These are phyloP conservation scores for Macrobrachium rosenbergii DNA, from an alignment of 1,140 invertebrate species.

Conservation along the genomic window DNA sequence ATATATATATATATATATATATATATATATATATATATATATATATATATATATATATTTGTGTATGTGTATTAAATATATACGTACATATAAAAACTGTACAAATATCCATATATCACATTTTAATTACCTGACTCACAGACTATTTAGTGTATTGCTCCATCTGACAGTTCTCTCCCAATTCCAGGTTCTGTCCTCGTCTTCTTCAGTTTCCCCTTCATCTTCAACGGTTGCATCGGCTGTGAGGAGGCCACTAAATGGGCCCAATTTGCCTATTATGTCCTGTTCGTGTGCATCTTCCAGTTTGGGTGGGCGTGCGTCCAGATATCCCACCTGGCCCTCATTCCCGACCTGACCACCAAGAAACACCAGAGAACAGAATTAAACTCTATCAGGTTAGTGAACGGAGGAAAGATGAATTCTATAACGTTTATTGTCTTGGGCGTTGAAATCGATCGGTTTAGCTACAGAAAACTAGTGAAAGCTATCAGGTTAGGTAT, in stretches of 20 bases:
- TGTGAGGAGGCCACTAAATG: constrained; percentile 77
- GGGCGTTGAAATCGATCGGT: too few relatives aligned
- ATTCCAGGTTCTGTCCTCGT: constrained; percentile 80
- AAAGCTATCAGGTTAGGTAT: too few relatives aligned
- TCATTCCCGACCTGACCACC: constrained; percentile 77
- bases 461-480: too few relatives aligned
- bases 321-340: constrained; percentile 93
- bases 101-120: not conserved
- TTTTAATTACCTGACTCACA: not conserved
- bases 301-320: constrained; percentile 97
- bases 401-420: too few relatives aligned
- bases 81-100: not conserved
- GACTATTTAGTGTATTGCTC: too few relatives aligned
- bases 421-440: not conserved
- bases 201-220: constrained; percentile 87
- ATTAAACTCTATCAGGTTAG: constrained; percentile 86
- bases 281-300: constrained; percentile 91
- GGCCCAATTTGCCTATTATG: constrained; percentile 89
- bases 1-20: not conserved
- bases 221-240: constrained; percentile 85
- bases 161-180: not conserved
- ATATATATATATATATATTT: not conserved
- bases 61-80: not conserved
- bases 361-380: constrained; percentile 85
- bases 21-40: constrained; percentile 14